phyloP scores from a whole-genome alignment of 2,888 invertebrate species.

The Lasioglossum marginatum region DNA sequence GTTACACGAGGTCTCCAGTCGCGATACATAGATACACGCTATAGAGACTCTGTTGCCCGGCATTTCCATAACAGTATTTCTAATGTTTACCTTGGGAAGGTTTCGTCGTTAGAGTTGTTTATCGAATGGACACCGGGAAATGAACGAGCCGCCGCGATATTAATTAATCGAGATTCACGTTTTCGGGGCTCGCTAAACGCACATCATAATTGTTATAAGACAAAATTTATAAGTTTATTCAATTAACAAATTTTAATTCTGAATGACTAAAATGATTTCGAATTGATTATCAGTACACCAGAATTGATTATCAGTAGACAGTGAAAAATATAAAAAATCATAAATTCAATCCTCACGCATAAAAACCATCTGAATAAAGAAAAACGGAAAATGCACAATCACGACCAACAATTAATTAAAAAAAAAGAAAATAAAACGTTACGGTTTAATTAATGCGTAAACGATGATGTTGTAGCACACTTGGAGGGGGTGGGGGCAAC shows the following conservation, averaged over 20 bases:
- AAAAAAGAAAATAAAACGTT: neutral
- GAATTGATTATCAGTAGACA: too few species aligned
- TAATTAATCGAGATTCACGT: neutral
- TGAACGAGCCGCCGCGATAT: neutral
- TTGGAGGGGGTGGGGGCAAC: neutral
- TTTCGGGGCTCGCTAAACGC: neutral
- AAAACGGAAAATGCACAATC: neutral
- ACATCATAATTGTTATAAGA: neutral
- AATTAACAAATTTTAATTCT: too few species aligned
- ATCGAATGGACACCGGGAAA: neutral
- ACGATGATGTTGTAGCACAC: neutral
- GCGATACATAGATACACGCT: conserved; percentile 9
- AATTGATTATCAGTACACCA: too few species aligned
- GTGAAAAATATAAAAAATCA: neutral
- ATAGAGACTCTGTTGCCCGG: neutral
- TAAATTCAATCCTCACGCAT: neutral
- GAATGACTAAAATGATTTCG: too few species aligned
- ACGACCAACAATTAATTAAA: neutral
- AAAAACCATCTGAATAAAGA: neutral
- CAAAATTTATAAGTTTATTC: neutral
- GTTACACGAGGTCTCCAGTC: conserved; percentile 29
- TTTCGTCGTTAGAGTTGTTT: neutral
- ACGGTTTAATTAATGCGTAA: conserved; percentile 17
- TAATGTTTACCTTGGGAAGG: neutral
- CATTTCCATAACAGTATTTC: conserved; percentile 57